A percentile compares a stretch with the other conserved stretches of the same genome.
phyloP scores from a whole-genome alignment of 2,797 vertebrate species.

The Rhincodon typus region DNA sequence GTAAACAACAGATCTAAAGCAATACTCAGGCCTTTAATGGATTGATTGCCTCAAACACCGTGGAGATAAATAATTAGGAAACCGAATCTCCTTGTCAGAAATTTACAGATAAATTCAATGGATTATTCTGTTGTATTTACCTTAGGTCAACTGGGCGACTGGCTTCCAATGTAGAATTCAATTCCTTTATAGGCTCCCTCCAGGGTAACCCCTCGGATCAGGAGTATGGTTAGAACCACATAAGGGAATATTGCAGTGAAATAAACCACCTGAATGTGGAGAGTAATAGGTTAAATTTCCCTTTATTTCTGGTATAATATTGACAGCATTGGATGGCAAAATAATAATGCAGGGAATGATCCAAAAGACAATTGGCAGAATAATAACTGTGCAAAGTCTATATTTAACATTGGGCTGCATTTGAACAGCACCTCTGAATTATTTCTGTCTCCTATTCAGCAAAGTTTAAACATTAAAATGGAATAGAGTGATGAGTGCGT shows the following conservation, averaged over 20 bases:
- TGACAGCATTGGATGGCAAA: neutral
- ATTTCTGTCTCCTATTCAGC: too few species aligned
- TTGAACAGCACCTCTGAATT: neutral
- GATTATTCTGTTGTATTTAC: neutral
- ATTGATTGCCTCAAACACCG: neutral
- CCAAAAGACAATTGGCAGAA: neutral
- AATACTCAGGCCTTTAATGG: neutral
- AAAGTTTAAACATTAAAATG: too few species aligned
- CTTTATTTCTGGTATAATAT: neutral
- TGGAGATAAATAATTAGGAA: neutral
- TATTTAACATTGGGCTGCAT: neutral
- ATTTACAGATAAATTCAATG: neutral
- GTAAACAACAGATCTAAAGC: neutral
- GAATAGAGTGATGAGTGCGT: neutral
- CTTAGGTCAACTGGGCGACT: too few species aligned
- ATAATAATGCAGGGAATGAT: neutral
- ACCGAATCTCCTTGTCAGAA: neutral
- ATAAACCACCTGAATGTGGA: slow-evolving; percentile 8
- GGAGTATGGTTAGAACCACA: neutral
- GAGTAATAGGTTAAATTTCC: neutral
- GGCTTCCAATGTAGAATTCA: neutral
- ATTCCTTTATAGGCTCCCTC: slow-evolving; percentile 1
- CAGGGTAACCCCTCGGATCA: neutral
- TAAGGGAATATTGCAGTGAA: slow-evolving; percentile 10
- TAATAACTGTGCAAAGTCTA: neutral